Evolutionary conservation across 2,113 vertebrate species (phyloP).

Genomic region (Chunga burmeisteri): DNA sequence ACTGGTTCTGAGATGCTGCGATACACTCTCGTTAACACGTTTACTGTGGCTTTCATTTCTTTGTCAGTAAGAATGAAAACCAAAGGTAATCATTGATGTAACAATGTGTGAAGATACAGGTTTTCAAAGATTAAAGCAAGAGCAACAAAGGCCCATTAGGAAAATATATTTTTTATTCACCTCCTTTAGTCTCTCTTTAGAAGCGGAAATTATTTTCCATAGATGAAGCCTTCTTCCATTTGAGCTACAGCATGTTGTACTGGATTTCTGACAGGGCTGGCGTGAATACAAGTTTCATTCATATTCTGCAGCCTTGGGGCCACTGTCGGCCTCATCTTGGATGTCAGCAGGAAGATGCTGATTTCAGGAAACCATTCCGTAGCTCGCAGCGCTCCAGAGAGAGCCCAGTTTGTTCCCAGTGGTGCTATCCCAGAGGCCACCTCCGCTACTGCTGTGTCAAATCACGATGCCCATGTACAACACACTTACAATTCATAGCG

Average conservation of each 20-base stretch:
- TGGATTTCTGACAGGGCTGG: not conserved
- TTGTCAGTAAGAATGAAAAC: not conserved
- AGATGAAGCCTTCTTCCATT: not conserved
- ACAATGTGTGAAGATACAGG: not conserved
- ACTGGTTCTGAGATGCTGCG: not conserved
- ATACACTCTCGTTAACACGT: not conserved
- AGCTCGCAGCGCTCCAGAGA: not conserved
- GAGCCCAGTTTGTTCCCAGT: not conserved
- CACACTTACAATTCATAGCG: not conserved
- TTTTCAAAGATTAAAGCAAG: not conserved
- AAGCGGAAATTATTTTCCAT: not conserved
- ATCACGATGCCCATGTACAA: not conserved
- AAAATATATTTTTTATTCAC: not conserved
- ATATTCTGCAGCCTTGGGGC: not conserved
- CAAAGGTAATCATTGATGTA: not conserved
- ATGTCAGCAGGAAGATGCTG: not conserved
- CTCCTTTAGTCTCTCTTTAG: not conserved
- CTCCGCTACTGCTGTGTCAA: not conserved
- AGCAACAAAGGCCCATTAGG: not conserved
- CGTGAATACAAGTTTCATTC: not conserved
- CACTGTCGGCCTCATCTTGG: not conserved
- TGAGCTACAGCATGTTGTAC: not conserved
- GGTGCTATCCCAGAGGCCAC: not conserved
- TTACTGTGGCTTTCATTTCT: not conserved
- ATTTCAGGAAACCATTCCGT: not conserved